phyloP scores from a whole-genome alignment of 1,140 invertebrate genomes.

The Anagrus nilaparvatae region DNA sequence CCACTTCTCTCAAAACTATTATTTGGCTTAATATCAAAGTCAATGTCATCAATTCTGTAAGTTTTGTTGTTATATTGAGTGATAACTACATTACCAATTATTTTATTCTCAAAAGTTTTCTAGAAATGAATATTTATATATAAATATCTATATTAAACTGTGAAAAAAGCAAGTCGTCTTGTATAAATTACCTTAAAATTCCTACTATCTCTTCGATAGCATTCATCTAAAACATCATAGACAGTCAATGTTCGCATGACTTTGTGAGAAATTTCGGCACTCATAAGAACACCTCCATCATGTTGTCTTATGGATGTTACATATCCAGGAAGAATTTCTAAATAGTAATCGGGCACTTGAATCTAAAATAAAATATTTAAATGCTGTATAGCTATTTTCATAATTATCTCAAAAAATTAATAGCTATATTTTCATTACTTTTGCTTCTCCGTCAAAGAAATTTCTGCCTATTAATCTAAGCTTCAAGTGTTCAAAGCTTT shows the following conservation, averaged over 20 bases:
- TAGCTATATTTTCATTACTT: conserved; percentile 43
- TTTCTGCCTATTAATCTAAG: conserved; percentile 65
- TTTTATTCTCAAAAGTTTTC: conserved; percentile 32
- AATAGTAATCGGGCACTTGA: conserved; percentile 36
- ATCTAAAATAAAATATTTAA: conserved; percentile 20
- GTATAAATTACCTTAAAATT: conserved; percentile 20
- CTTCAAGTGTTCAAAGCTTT: conserved; percentile 50
- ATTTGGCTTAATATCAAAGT: conserved; percentile 57
- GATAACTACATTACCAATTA: conserved; percentile 50
- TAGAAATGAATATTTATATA: conserved; percentile 22
- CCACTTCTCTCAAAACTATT: conserved; percentile 57
- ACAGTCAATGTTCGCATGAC: conserved; percentile 52
- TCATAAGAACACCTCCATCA: conserved; percentile 59
- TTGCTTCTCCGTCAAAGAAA: conserved; percentile 61
- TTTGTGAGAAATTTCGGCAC: conserved; percentile 67
- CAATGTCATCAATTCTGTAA: conserved; percentile 73
- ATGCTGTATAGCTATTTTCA: neutral
- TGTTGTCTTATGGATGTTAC: conserved; percentile 72
- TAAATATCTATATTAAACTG: conserved; percentile 1
- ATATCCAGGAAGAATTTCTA: conserved; percentile 69
- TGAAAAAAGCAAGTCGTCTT: conserved; percentile 6
- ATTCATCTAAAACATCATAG: conserved; percentile 46
- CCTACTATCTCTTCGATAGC: conserved; percentile 18
- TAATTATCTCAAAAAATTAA: conserved; percentile 2
- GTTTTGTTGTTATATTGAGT: conserved; percentile 67